Percentiles rank a stretch among this genome's conserved stretches.
These are phyloP conservation scores for Tonatia bakeri DNA, from an alignment of 2,113 vertebrate genomes.

Conservation along the genomic window DNA sequence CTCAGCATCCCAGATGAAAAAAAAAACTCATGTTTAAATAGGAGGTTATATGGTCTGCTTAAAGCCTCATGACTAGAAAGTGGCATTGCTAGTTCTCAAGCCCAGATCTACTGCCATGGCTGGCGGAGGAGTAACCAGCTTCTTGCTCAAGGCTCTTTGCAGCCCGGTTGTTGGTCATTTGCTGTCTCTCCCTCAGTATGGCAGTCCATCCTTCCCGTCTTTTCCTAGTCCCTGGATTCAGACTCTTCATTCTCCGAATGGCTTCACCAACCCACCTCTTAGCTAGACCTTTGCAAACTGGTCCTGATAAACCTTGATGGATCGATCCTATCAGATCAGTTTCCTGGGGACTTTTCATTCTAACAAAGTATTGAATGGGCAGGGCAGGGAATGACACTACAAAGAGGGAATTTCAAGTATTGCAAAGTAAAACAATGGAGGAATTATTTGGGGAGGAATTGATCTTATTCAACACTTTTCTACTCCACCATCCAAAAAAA, in stretches of 20 bases:
- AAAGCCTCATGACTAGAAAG: background rate
- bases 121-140: fast-evolving
- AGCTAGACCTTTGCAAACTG: background rate
- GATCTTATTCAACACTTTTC: background rate
- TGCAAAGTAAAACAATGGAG: background rate
- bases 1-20: background rate
- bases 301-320: background rate
- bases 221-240: background rate
- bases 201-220: background rate
- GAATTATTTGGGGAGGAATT: background rate
- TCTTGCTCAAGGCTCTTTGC: background rate
- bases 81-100: background rate
- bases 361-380: background rate
- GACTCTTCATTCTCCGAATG: background rate
- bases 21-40: background rate
- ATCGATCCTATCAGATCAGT: background rate
- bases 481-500: background rate
- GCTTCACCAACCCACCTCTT: background rate
- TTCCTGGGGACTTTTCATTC: background rate
- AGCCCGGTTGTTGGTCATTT: no score
- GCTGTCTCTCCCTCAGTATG: background rate
- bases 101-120: no score
- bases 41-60: background rate
- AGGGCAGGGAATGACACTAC: background rate
- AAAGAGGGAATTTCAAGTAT: background rate